These are phyloP conservation scores for Oxyura jamaicensis DNA, from an alignment of 2,113 vertebrate species.

Conservation along the genomic window DNA sequence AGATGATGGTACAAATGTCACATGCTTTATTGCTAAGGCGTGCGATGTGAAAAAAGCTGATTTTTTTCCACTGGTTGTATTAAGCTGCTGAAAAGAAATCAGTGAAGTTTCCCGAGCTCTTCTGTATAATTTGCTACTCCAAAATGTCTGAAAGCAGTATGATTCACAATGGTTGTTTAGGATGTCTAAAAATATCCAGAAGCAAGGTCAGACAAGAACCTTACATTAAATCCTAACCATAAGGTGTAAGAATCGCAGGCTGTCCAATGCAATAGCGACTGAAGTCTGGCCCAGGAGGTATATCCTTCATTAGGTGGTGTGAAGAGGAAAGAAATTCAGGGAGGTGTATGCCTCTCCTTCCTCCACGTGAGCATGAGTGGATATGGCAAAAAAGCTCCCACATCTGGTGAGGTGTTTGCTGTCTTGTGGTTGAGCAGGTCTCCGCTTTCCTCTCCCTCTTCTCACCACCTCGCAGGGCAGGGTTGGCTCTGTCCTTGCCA, in stretches of 20 bases:
- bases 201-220: not conserved
- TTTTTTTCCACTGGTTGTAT: not conserved
- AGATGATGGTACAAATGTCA: not conserved
- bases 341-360: not conserved
- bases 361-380: not conserved
- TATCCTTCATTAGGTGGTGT: not conserved
- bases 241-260: not conserved
- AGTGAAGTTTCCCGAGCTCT: not conserved
- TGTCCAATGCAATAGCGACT: not conserved
- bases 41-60: not conserved
- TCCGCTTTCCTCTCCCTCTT: not conserved
- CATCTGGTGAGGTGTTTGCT: fast-evolving
- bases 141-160: not conserved
- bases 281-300: not conserved
- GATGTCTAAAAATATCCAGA: not conserved
- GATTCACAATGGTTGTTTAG: not conserved
- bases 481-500: not conserved
- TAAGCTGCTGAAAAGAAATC: not conserved
- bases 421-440: not conserved
- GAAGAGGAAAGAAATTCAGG: not conserved
- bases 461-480: not conserved
- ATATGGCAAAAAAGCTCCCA: not conserved
- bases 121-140: not conserved
- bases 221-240: not conserved
- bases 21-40: not conserved